Conservation (phyloP, 2,888 invertebrate species). For the Hirtodrosophila alboralis region DNA sequence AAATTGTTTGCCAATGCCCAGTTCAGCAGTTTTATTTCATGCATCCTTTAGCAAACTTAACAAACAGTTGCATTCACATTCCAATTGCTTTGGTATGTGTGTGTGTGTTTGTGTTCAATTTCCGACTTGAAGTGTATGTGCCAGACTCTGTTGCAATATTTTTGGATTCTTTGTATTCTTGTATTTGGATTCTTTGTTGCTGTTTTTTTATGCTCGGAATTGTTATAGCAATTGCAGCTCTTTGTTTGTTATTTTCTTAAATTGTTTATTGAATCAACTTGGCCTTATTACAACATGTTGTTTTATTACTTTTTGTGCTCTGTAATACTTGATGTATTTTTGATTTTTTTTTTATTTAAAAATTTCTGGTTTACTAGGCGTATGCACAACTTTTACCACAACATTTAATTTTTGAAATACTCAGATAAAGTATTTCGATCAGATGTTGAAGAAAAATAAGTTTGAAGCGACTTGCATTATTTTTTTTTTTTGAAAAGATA, state of each 20-base stretch:
- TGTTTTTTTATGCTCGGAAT: conserved; percentile 14
- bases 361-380: conserved; percentile 5
- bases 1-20: conserved; percentile 28
- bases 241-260: conserved; percentile 30
- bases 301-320: conserved; percentile 30
- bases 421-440: conserved; percentile 23
- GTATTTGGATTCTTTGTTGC: conserved; percentile 19
- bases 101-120: conserved; percentile 4
- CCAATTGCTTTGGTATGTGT: conserved; percentile 9
- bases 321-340: too few relatives aligned
- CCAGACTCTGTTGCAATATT: conserved; percentile 5
- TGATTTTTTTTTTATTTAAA: conserved; percentile 15
- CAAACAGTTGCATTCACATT: conserved; percentile 27
- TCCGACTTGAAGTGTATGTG: conserved; percentile 19
- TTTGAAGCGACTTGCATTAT: conserved; percentile 22
- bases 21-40: conserved; percentile 24
- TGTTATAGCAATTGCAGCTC: conserved; percentile 33
- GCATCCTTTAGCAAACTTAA: conserved; percentile 29
- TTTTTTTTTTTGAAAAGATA: too few relatives aligned
- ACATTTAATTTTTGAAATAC: conserved; percentile 37
- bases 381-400: conserved; percentile 17
- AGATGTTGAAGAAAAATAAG: conserved; percentile 21
- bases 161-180: conserved; percentile 19
- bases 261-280: conserved; percentile 30
- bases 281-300: too few relatives aligned